Conservation (phyloP, 1,140 invertebrate genomes). For the Macrotrachela quadricornifera region DNA sequence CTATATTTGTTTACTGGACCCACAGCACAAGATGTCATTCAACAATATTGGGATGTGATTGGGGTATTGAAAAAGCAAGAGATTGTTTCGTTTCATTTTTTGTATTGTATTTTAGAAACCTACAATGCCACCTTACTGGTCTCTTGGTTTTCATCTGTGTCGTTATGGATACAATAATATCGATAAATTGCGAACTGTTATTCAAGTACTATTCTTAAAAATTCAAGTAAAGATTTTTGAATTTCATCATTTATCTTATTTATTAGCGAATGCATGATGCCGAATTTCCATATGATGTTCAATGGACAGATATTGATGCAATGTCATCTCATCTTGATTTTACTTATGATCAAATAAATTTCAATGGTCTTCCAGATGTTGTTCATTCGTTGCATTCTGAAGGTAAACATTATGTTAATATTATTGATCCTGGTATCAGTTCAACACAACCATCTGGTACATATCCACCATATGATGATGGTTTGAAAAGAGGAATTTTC, state of each 20-base stretch:
- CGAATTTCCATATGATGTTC: constrained; percentile 16
- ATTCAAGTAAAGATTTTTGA: constrained; percentile 50
- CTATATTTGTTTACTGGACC: constrained; percentile 25
- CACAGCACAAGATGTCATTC: constrained; percentile 44
- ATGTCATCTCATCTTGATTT: constrained; percentile 18
- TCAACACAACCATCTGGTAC: constrained; percentile 11
- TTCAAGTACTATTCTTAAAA: constrained; percentile 44
- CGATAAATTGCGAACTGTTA: constrained; percentile 26
- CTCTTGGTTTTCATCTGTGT: constrained; percentile 34
- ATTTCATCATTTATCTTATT: constrained; percentile 40
- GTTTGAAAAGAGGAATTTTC: constrained; percentile 44
- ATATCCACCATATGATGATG: constrained; percentile 18
- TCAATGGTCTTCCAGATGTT: constrained; percentile 16
- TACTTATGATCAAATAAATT: constrained; percentile 17
- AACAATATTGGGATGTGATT: constrained; percentile 48
- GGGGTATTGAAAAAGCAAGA: constrained; percentile 30
- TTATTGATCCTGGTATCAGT: constrained; percentile 25
- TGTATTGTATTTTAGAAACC: constrained; percentile 1
- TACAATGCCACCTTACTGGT: constrained; percentile 19
- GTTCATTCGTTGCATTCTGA: constrained; percentile 18
- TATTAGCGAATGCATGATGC: not conserved
- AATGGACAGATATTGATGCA: constrained; percentile 31
- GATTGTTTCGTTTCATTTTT: no score
- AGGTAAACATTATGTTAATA: constrained; percentile 21
- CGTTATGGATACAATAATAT: constrained; percentile 31